phyloP scores from a whole-genome alignment of 2,797 vertebrate genomes.

The Onychomys arenicola region DNA sequence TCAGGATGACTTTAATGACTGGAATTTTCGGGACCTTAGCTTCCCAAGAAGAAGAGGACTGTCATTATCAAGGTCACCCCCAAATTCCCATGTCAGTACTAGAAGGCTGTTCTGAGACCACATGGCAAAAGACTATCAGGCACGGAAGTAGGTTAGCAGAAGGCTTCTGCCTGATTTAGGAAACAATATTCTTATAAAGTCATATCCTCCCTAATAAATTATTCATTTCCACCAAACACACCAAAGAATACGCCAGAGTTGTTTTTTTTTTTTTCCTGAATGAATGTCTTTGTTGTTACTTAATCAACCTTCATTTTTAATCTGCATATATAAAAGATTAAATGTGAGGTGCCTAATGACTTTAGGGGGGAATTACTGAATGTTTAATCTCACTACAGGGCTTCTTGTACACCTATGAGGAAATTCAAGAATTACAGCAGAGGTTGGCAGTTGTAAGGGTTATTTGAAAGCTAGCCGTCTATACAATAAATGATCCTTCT shows the following conservation, averaged over 20 bases:
- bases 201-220: slow-evolving; percentile 57
- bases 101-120: background rate
- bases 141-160: background rate
- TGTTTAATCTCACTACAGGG: slow-evolving; percentile 59
- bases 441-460: slow-evolving; percentile 66
- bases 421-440: slow-evolving; percentile 69
- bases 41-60: background rate
- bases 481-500: slow-evolving; percentile 61
- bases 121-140: background rate
- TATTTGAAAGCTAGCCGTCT: slow-evolving; percentile 73
- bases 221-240: slow-evolving; percentile 60
- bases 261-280: slow-evolving; percentile 68
- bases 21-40: background rate
- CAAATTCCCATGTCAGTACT: background rate
- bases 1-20: background rate
- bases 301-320: slow-evolving; percentile 85
- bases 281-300: slow-evolving; percentile 79
- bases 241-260: background rate
- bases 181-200: slow-evolving; percentile 50
- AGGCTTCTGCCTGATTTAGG: background rate
- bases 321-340: slow-evolving; percentile 84
- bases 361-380: slow-evolving; percentile 71
- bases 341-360: slow-evolving; percentile 83
- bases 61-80: background rate
- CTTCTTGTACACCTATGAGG: slow-evolving; percentile 66